Percentiles rank a stretch among this genome's conserved stretches.
Conservation (phyloP, 2,888 invertebrate species). For the Hydropsyche betteni region DNA sequence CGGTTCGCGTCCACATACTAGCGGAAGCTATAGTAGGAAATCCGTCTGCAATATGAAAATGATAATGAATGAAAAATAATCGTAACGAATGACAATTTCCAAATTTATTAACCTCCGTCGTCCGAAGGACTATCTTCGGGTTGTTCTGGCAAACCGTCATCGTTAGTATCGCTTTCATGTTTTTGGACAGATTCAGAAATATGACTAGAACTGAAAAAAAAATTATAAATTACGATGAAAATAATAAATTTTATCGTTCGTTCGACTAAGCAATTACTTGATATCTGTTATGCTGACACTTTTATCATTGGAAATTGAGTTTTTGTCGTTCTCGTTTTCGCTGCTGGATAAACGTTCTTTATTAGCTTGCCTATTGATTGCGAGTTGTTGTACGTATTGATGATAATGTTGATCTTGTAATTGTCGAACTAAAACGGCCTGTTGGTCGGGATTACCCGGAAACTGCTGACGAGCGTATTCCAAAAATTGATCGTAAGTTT, state of each 20-base stretch:
- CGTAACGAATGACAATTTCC: too few relatives aligned
- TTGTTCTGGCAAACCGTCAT: conserved; percentile 55
- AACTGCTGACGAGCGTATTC: conserved; percentile 95
- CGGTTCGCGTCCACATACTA: conserved; percentile 94
- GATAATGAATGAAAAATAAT: background rate
- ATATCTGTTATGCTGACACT: conserved; percentile 37
- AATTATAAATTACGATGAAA: conserved; percentile 5
- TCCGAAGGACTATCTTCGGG: conserved; percentile 52
- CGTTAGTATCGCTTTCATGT: conserved; percentile 53
- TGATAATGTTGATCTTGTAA: conserved; percentile 99
- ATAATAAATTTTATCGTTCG: background rate
- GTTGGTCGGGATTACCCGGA: conserved; percentile 86
- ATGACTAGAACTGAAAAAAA: conserved; percentile 31
- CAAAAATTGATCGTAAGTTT: conserved; percentile 86
- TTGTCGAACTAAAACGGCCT: conserved; percentile 91
- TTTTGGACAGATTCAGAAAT: conserved; percentile 55
- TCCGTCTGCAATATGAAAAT: conserved; percentile 55
- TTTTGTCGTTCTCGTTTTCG: conserved; percentile 12
- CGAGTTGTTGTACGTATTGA: conserved; percentile 97
- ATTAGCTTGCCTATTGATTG: conserved; percentile 63
- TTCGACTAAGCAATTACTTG: conserved; percentile 34
- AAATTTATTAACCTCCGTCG: conserved; percentile 52
- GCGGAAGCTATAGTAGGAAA: conserved; percentile 73
- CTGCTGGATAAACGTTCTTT: conserved; percentile 10
- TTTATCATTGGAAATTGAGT: conserved; percentile 34